Base-by-base conservation (phyloP, 2,113 vertebrate genomes). In the Atrichornis clamosus region DNA sequence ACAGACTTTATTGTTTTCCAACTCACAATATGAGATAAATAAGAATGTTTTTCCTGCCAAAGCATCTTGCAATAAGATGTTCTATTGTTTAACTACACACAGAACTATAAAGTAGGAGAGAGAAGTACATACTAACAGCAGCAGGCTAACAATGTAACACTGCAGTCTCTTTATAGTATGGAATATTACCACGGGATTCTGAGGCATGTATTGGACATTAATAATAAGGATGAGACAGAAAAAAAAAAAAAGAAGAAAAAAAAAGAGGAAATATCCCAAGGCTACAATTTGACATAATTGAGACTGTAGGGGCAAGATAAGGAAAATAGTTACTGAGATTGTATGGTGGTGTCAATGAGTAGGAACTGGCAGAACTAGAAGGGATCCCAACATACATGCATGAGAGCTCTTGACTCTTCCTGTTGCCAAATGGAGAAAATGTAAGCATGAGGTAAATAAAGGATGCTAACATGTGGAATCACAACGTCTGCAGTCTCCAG, bases 1-100 rank as follows among this genome's bases (percentile, higher is more conserved):
- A 77, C 10, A 79, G 59, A 28, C 35, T 74, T 79, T 77, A 68
- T 44, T 69, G 59, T 67, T 67, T 90, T 87, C 64, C 37, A 87
- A 32, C 37, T 84, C 32, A 59, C 20, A 89, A 90, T 56, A 76
- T 7, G 3, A 18, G 49, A 91, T 37, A 95, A 92, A 80, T 83
- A 94, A 83, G 72, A 74, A 92, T 23, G 62, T 14, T 72, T 75
- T 83, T 67, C 63, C 59, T 89, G 64, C 21, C 69, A 83, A 87
- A 95, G 86, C 47, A 90, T 76, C 74, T 96, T 94, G 60, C 65
- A 96, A 13, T 76, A 92, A 88, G 46, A 90, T 63, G 37, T 87
- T 89, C 81, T 58, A 52, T 58, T 94, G 56, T 81, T 4, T 90
- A 95, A 83, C 55, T 49, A 79, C 41, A 67, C 46, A 56, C 9